Base-by-base conservation (phyloP, 2,113 vertebrate genomes). In the Melanerpes aurifrons region DNA sequence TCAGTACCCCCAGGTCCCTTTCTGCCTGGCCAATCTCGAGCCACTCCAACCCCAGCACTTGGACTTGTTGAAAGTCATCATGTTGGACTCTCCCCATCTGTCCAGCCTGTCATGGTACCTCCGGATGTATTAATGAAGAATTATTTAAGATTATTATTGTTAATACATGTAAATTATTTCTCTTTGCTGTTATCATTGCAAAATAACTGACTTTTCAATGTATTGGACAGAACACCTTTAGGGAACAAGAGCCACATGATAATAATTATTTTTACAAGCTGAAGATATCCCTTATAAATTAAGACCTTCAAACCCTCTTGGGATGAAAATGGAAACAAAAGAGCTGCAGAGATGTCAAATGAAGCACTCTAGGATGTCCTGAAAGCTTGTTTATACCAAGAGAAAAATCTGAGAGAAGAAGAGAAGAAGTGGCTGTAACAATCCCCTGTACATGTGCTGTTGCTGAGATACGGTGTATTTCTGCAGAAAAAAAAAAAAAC, bases 291-390 rank as follows among this genome's bases (percentile, higher is more conserved):
- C 84, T 87, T 90, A n/a, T 92, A 54, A 61, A 64, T 64, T 87
- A 89, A 48, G 31, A 76, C 64, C 7, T 14, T 82, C 50, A 63
- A 37, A 74, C 74, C 59, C 57, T 94, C 85, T 66, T 74, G 71
- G 58, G 78, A 82, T 78, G 40, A 83, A 94, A 95, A 87, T 24
- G 10, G 81, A 90, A 91, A 78, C 21, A 92, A 93, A 94, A 69
- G 75, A 91, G 29, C 81, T 71, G 75, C 63, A 85, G 21, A 66
- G 50, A 62, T 80, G 68, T 88, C 76, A 90, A 90, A 92, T 66
- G 29, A 50, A 78, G 11, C 37, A 69, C 54, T 86, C 69, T 50
- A 20, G 48, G 56, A 56, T 82, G 58, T 83, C 69, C 69, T 93
- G 48, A 80, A 62, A 86, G 28, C 50, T 75, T 95, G 88, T 90